Evolutionary conservation across 2,797 vertebrate genomes (phyloP).

Genomic region (Cyclura pinguis): DNA sequence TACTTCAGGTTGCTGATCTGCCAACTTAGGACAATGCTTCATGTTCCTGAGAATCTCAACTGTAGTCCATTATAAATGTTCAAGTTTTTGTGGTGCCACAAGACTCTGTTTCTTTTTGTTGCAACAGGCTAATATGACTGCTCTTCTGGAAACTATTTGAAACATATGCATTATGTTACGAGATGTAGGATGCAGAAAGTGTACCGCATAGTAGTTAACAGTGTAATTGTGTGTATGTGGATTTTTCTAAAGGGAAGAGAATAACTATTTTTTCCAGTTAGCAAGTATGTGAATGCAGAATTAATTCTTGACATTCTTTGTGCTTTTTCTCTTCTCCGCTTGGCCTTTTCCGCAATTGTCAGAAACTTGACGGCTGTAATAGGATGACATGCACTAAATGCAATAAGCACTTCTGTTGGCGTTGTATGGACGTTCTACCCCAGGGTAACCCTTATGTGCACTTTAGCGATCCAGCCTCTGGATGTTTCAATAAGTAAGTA

Average conservation of each 20-base stretch:
- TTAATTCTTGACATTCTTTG: background rate
- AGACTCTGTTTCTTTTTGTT: no score
- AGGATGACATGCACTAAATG: conserved; percentile 97
- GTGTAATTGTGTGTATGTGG: background rate
- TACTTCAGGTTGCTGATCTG: no score
- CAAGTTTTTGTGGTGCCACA: no score
- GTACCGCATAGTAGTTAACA: no score
- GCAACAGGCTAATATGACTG: no score
- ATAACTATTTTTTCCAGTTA: background rate
- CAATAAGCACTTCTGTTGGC: conserved; percentile 93
- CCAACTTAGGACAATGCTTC: no score
- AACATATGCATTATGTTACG: no score
- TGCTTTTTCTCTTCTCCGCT: conserved; percentile 40
- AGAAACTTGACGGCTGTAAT: conserved; percentile 97
- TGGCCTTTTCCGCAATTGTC: background rate
- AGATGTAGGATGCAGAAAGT: no score
- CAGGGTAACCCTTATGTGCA: conserved; percentile 89
- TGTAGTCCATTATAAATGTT: no score
- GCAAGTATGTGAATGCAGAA: background rate
- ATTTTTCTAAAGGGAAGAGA: background rate
- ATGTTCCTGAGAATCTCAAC: no score
- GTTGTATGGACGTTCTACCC: conserved; percentile 87
- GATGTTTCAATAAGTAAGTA: conserved; percentile 83
- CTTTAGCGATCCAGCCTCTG: conserved; percentile 86
- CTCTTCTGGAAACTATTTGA: no score